These are phyloP conservation scores for Perizoma affinitatum DNA, from an alignment of 2,888 invertebrate species.

Conservation along the genomic window DNA sequence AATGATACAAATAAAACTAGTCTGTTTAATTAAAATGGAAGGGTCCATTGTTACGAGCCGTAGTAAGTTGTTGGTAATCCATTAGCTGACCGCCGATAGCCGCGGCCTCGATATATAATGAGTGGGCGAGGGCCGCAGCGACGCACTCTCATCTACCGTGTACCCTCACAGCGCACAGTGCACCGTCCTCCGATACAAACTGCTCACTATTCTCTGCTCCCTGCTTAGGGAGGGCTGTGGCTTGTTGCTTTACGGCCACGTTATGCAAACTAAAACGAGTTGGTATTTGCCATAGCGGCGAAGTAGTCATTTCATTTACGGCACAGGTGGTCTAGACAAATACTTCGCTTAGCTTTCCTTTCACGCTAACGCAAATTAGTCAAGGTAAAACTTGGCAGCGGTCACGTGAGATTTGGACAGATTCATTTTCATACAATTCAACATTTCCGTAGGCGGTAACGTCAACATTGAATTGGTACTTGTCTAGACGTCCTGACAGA, in stretches of 20 bases:
- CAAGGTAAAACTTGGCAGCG: too few species aligned
- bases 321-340: background rate
- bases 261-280: constrained; percentile 14
- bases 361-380: background rate
- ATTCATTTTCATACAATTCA: too few species aligned
- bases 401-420: too few species aligned
- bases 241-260: constrained; percentile 15
- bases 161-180: background rate
- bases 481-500: too few species aligned
- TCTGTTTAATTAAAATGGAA: too few species aligned
- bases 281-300: constrained; percentile 10
- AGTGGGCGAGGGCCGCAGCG: constrained; percentile 37
- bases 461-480: too few species aligned
- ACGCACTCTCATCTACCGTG: background rate
- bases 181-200: background rate
- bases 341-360: background rate
- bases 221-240: constrained; percentile 7
- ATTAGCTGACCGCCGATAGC: constrained; percentile 21
- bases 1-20: too few species aligned
- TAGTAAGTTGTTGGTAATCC: constrained; percentile 13
- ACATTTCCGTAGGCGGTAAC: too few species aligned
- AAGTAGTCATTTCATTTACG: constrained; percentile 1
- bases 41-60: too few species aligned
- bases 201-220: background rate
- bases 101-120: constrained; percentile 42